A percentile compares a stretch with the other conserved stretches of the same genome.
phyloP scores from a whole-genome alignment of 2,888 invertebrate genomes.

The Tetramorium bicarinatum region DNA sequence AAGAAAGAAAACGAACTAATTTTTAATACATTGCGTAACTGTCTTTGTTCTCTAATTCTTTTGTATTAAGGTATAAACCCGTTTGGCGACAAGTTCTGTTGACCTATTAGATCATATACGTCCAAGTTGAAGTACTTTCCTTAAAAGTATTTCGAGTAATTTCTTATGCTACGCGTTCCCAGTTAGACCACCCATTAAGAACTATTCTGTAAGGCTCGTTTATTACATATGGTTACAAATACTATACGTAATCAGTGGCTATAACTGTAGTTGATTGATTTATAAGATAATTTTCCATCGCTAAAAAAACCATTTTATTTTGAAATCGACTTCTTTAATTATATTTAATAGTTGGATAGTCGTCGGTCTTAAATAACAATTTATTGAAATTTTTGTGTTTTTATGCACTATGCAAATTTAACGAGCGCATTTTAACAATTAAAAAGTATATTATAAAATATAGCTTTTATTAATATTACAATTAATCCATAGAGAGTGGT shows the following conservation, averaged over 20 bases:
- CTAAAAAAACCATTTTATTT: constrained; percentile 7
- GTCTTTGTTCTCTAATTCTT: neutral
- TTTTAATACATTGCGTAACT: constrained; percentile 1
- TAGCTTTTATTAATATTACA: constrained; percentile 1
- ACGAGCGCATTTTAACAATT: neutral
- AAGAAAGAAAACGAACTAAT: neutral
- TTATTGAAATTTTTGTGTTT: neutral
- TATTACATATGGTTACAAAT: constrained; percentile 17
- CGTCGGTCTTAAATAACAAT: neutral
- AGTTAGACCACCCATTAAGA: constrained; percentile 19
- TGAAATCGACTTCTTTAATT: neutral
- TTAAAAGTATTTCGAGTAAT: constrained; percentile 56
- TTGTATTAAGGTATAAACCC: neutral
- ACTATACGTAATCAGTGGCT: neutral
- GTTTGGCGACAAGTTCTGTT: neutral
- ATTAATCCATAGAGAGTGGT: neutral
- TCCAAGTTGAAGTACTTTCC: constrained; percentile 6
- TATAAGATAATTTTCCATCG: constrained; percentile 26
- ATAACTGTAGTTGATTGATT: constrained; percentile 17
- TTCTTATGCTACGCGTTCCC: constrained; percentile 20
- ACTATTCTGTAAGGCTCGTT: constrained; percentile 32
- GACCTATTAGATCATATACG: neutral
- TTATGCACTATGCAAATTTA: neutral
- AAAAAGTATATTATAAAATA: neutral
- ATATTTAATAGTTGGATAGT: neutral